phyloP scores from a whole-genome alignment of 1,140 invertebrate species.

The Probaryconus sp. region DNA sequence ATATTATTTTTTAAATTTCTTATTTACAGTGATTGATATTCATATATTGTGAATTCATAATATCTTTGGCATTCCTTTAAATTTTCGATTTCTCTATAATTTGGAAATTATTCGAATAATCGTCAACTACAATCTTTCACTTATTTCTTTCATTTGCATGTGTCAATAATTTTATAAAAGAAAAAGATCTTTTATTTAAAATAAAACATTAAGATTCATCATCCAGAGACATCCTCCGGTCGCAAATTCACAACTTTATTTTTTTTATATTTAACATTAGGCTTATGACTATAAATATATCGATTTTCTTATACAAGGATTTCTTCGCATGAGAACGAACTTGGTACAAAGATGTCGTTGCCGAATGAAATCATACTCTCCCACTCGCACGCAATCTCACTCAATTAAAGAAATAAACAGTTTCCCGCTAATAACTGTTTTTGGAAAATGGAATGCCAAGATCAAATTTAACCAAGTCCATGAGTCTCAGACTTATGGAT shows the following conservation, averaged over 20 bases:
- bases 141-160: too few relatives aligned
- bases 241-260: constrained; percentile 71
- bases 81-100: too few relatives aligned
- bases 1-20: too few relatives aligned
- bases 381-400: constrained; percentile 55
- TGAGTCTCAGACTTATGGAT: constrained; percentile 29
- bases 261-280: constrained; percentile 66
- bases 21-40: too few relatives aligned
- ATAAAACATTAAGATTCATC: too few relatives aligned
- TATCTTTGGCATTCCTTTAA: too few relatives aligned
- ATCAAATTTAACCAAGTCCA: constrained; percentile 33
- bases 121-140: too few relatives aligned
- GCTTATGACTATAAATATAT: constrained; percentile 76
- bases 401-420: constrained; percentile 31
- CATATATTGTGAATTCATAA: too few relatives aligned
- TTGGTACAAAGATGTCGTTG: constrained; percentile 72
- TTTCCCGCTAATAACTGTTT: constrained; percentile 16
- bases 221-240: constrained; percentile 43
- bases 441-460: constrained; percentile 39
- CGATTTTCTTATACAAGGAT: constrained; percentile 74
- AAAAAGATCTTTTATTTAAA: too few relatives aligned
- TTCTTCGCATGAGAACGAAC: constrained; percentile 61
- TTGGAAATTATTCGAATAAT: too few relatives aligned
- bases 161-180: too few relatives aligned
- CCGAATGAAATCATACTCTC: constrained; percentile 67